Percentiles rank a stretch among this genome's conserved stretches.
Evolutionary conservation across 2,113 vertebrate species (phyloP).

Genomic region (Eidolon helvum): DNA sequence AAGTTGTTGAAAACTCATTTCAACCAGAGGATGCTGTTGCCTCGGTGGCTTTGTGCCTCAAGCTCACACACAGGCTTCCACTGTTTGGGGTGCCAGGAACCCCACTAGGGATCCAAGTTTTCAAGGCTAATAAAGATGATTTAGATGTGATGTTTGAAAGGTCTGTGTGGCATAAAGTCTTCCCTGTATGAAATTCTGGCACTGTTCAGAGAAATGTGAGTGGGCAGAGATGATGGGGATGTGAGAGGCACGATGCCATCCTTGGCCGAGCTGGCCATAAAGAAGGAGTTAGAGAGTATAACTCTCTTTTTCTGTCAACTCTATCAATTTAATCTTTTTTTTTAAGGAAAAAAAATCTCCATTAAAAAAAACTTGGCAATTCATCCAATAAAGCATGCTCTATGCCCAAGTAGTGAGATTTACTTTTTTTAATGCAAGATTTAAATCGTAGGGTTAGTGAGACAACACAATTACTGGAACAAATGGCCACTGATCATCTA

Average conservation of each 20-base stretch:
- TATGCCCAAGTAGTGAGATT: slow-evolving; percentile 1
- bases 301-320: neutral
- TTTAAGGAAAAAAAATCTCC: neutral
- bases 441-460: neutral
- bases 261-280: neutral
- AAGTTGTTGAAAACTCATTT: neutral
- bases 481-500: neutral
- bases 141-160: slow-evolving; percentile 34
- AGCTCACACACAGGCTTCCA: slow-evolving; percentile 37
- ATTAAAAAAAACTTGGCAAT: neutral
- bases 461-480: neutral
- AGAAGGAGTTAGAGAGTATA: neutral
- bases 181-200: slow-evolving; percentile 58
- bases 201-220: neutral
- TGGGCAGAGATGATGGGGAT: neutral
- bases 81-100: slow-evolving; percentile 55
- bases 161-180: slow-evolving; percentile 52
- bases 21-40: neutral
- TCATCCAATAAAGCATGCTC: neutral
- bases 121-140: slow-evolving; percentile 49
- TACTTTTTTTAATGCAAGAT: neutral
- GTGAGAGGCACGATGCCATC: neutral
- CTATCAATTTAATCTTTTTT: neutral
- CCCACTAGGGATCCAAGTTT: slow-evolving; percentile 26
- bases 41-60: neutral